phyloP scores from a whole-genome alignment of 2,797 vertebrate species.

The Saxicola maurus region DNA sequence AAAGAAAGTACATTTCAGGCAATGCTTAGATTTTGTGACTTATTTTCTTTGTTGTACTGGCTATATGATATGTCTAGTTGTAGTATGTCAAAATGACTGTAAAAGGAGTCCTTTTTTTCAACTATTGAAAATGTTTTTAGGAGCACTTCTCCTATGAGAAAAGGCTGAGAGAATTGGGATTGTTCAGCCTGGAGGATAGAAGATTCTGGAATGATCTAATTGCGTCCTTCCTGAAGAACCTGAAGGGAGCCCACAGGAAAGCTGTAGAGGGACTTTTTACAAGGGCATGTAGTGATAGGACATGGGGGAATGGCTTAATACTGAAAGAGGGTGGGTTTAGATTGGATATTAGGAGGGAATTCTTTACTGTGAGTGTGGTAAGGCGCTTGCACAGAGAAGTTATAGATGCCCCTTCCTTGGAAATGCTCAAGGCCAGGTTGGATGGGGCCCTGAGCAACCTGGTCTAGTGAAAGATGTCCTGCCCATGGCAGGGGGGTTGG shows the following conservation, averaged over 20 bases:
- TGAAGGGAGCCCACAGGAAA: neutral
- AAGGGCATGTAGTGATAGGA: neutral
- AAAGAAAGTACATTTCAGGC: neutral
- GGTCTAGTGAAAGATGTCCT: neutral
- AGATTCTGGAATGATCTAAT: neutral
- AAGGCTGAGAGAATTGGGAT: neutral
- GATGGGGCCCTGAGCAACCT: neutral
- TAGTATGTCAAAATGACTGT: neutral
- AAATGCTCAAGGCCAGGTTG: neutral
- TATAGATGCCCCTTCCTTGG: neutral
- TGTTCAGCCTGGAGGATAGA: neutral
- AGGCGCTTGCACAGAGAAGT: neutral
- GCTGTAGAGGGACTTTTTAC: neutral
- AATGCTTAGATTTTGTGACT: neutral
- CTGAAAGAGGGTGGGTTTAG: neutral
- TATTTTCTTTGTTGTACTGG: neutral
- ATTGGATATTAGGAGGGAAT: neutral
- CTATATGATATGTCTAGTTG: neutral
- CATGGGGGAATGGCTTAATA: neutral
- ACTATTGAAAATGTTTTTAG: neutral
- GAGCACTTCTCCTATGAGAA: neutral
- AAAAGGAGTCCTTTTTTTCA: neutral
- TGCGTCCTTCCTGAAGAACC: neutral
- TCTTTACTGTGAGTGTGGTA: neutral
- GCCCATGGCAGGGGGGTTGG: neutral